Evolutionary conservation across 2,888 invertebrate genomes (phyloP), one percentile per base, ranked within the genome.

Genomic region (Cabera pusaria): DNA sequence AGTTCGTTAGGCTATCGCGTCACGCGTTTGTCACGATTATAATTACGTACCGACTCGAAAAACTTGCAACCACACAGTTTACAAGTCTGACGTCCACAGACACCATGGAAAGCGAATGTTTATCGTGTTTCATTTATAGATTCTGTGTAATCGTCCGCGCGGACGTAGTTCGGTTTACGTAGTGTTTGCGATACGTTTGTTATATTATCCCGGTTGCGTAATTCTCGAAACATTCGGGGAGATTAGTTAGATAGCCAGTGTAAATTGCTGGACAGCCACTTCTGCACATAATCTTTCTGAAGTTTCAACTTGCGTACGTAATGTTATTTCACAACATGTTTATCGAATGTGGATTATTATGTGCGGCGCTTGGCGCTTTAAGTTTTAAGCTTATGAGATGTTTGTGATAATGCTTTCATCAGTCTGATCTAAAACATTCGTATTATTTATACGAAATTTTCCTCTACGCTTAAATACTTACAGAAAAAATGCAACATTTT

Each of bases 41-140:
- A 80, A 82, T 80, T 78, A 78, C 73, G 61, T 57, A 78, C 72
- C 60, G 56, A 56, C 54, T 51, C 53, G 64, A 52, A 61, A 64
- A 72, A 74, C 79, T 76, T 69, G 68, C 78, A 72, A 73, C 72
- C 64, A 74, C 76, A 74, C 59, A 70, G 64, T 59, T 53, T 31
- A 37, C 8, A 27, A 21, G 49, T 52, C 63, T 84, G 85, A 86
- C 86, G 86, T 79, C 62, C 54, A 53, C 61, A 44, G 54, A 53
- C 58, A 64, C 67, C 64, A 52, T 62, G 65, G 53, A 70, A 72
- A 72, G 52, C 64, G 59, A 54, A 61, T 69, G 64, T 74, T 78
- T 78, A 79, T 75, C 69, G 53, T 42, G 57, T 56, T 72, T 65
- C 70, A 72, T 72, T 75, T 72, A 70, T 75, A 81, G 80, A 69